These are phyloP conservation scores for Hirundichthys speculiger DNA, from an alignment of 2,113 vertebrate species.

Conservation along the genomic window DNA sequence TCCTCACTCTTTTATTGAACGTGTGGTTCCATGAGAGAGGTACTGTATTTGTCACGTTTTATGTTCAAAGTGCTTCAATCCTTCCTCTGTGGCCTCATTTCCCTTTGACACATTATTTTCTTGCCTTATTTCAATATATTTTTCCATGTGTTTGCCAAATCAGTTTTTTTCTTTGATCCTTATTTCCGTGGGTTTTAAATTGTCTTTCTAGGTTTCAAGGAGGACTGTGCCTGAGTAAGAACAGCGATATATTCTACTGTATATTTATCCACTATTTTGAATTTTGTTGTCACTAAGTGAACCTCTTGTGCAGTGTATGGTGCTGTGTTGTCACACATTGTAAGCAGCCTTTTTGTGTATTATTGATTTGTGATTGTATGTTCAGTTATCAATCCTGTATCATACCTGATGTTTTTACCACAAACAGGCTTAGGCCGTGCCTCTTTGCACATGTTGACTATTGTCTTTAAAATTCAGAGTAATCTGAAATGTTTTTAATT, in stretches of 20 bases:
- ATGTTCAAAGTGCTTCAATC: constrained; percentile 59
- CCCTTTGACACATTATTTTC: constrained; percentile 41
- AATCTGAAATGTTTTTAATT: constrained; percentile 17
- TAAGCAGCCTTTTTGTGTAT: constrained; percentile 67
- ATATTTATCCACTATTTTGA: constrained; percentile 70
- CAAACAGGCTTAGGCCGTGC: constrained; percentile 52
- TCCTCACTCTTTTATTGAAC: constrained; percentile 34
- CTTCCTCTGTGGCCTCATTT: constrained; percentile 64
- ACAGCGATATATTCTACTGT: constrained; percentile 64
- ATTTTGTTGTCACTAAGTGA: constrained; percentile 76
- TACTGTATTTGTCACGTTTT: constrained; percentile 50
- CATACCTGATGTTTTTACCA: constrained; percentile 46
- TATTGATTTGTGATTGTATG: constrained; percentile 69
- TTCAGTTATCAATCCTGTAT: constrained; percentile 52
- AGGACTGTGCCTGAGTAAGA: constrained; percentile 74
- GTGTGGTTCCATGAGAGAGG: constrained; percentile 40
- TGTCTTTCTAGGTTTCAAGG: constrained; percentile 43
- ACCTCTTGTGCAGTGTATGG: constrained; percentile 78
- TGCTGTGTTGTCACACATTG: constrained; percentile 77
- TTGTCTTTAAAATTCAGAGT: constrained; percentile 36
- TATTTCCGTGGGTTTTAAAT: constrained; percentile 20
- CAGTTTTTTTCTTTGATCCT: constrained; percentile 45
- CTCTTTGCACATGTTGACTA: constrained; percentile 73
- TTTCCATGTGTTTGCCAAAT: constrained; percentile 65
- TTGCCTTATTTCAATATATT: constrained; percentile 56